Evolutionary conservation across 2,888 invertebrate genomes (phyloP).

Genomic region (Crematogaster levior): DNA sequence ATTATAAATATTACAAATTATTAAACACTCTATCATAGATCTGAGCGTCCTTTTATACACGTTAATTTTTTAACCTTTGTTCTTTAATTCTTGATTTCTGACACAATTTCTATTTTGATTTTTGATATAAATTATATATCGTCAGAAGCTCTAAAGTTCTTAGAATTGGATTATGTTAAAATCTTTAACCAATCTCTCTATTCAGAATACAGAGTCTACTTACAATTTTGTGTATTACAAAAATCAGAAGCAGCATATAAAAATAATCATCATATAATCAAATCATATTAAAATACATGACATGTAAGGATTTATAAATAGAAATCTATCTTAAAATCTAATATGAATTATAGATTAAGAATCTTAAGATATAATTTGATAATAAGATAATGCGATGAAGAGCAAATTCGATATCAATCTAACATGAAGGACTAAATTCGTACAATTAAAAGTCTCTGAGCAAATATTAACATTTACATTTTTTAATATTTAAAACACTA

Average conservation of each 20-base stretch:
- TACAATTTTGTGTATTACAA: not conserved
- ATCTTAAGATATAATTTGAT: not conserved
- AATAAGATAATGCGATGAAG: not conserved
- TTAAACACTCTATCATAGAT: no score
- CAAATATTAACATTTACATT: not conserved
- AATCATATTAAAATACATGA: not conserved
- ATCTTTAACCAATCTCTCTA: not conserved
- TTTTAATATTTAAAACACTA: not conserved
- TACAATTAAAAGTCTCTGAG: not conserved
- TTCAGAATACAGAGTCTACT: not conserved
- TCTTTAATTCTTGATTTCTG: no score
- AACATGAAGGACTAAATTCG: not conserved
- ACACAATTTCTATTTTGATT: not conserved
- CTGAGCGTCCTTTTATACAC: no score
- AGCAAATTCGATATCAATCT: not conserved
- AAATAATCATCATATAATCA: no score
- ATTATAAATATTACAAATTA: no score
- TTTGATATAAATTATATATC: not conserved
- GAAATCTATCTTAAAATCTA: not conserved
- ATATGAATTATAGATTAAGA: not conserved
- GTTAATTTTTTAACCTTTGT: no score
- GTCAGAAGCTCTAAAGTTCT: not conserved
- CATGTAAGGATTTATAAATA: not conserved
- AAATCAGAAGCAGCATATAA: not conserved
- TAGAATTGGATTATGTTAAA: not conserved